Conservation (phyloP, 2,888 invertebrate genomes). For the Drosophila mimica region DNA sequence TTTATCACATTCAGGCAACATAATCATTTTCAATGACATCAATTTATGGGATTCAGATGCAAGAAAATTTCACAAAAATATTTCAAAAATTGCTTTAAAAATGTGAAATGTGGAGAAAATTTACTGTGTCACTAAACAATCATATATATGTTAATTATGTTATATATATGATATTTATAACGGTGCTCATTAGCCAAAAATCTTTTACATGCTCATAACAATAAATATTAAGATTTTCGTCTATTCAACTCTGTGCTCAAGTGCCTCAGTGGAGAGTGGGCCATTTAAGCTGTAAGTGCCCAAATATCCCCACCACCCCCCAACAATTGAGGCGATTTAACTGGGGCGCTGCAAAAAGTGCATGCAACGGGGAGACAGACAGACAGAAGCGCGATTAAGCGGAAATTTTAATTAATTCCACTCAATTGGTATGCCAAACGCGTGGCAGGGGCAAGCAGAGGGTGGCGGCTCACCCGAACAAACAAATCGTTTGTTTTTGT, state of each 20-base stretch:
- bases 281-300: slow-evolving; percentile 37
- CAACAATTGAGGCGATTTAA: slow-evolving; percentile 43
- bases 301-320: neutral
- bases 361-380: slow-evolving; percentile 26
- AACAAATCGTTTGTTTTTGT: slow-evolving; percentile 56
- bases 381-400: slow-evolving; percentile 65
- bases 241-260: slow-evolving; percentile 53
- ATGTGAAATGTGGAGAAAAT: slow-evolving; percentile 13
- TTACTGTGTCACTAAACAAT: slow-evolving; percentile 4
- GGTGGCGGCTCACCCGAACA: slow-evolving; percentile 33
- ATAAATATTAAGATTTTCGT: slow-evolving; percentile 11
- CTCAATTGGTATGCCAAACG: slow-evolving; percentile 64
- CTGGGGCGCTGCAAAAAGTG: slow-evolving; percentile 54
- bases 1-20: slow-evolving; percentile 12
- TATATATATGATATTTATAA: neutral
- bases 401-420: slow-evolving; percentile 82
- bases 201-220: slow-evolving; percentile 1
- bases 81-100: neutral
- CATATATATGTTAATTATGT: neutral
- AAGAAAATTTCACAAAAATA: slow-evolving; percentile 13
- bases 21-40: slow-evolving; percentile 30
- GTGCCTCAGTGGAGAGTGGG: slow-evolving; percentile 15
- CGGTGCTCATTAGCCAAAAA: slow-evolving; percentile 10
- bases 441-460: neutral
- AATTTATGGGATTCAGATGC: slow-evolving; percentile 21